Base-by-base conservation (phyloP, 2,888 invertebrate species). In the Netelia virgata region DNA sequence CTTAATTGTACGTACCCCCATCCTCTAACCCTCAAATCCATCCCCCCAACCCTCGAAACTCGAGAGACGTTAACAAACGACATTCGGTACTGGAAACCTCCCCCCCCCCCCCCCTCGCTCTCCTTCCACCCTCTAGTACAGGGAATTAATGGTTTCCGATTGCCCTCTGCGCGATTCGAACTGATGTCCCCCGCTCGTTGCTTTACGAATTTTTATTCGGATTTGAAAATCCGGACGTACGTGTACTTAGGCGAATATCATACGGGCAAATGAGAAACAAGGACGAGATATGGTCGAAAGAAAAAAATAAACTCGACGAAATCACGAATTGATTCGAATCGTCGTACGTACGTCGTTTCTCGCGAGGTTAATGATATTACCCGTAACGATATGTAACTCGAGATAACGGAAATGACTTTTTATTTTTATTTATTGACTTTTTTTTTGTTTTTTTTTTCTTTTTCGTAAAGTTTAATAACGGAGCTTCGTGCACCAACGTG, bases 91-190 rank as follows among this genome's bases (percentile, higher is more conserved):
- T 85, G 83, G 72, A 83, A 43, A 50, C 63, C 63, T 64, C 78
- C 57, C 41, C 53, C 20, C 47, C 64, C 68, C 57, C 23, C n/a
- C 28, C 28, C 57, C n/a, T n/a, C n/a, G n/a, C n/a, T n/a, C n/a
- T 41, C 47, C 43, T 20, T 36, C 47, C 41, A 18, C 28, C 55
- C 57, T 69, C 18, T 18, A 85, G 72, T 70, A 76, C 82, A 0
- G 85, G 85, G 83, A 88, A 87, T 87, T 87, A 86, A 88, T 88
- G 85, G 84, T 82, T 84, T 78, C 85, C 80, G 86, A 82, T 83
- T 69, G 74, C 77, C 18, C 55, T 16, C 11, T 18, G n/a, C 55
- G 16, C n/a, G 16, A 8, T 8, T 55, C 61, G 61, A 64, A 18
- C 20, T 23, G 50, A 64, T 70, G 76, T 55, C 50, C 69, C 53